A percentile compares a stretch with the other conserved stretches of the same genome.
Evolutionary conservation across 2,113 vertebrate species (phyloP).

Genomic region (Coptodon rendalli): DNA sequence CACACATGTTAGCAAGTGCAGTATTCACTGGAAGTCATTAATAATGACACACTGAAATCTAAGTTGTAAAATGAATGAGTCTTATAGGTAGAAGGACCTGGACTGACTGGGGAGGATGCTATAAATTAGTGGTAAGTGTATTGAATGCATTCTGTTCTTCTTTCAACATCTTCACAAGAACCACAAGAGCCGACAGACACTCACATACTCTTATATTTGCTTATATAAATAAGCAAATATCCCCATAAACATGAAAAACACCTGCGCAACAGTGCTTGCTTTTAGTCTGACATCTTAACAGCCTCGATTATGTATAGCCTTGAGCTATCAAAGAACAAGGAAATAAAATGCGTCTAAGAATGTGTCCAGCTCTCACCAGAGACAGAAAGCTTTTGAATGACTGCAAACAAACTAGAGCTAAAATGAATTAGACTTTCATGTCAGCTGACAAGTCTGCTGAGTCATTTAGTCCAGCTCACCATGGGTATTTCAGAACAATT

Average conservation of each 20-base stretch:
- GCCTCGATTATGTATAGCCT: background rate
- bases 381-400: conserved; percentile 15
- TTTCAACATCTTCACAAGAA: background rate
- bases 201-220: background rate
- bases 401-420: conserved; percentile 18
- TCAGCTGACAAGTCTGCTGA: conserved; percentile 25
- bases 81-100: background rate
- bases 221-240: background rate
- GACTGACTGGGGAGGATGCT: background rate
- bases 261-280: background rate
- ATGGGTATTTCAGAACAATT: conserved; percentile 44
- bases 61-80: background rate
- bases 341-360: background rate
- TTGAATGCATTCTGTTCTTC: background rate
- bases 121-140: background rate
- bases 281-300: conserved; percentile 10
- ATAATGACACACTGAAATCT: background rate
- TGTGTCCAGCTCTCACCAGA: background rate
- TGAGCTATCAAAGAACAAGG: background rate
- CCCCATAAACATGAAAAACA: background rate
- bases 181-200: background rate
- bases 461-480: conserved; percentile 29
- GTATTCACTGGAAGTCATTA: background rate
- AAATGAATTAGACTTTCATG: conserved; percentile 14
- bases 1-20: background rate